Evolutionary conservation across 2,113 vertebrate genomes (phyloP).

Genomic region (Maccullochella peelii): DNA sequence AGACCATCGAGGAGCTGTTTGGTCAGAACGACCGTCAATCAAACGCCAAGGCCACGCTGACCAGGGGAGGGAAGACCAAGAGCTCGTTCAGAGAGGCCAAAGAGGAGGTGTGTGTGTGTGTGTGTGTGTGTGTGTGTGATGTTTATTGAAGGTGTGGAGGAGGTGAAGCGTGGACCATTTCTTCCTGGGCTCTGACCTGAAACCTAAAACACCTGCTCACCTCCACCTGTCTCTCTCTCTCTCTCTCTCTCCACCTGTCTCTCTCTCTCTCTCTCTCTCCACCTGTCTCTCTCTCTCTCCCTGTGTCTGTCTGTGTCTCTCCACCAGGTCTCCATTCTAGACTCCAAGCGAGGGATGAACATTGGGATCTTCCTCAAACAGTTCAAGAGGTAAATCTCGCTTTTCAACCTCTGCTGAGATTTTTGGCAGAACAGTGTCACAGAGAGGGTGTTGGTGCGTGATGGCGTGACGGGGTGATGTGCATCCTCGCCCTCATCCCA

Average conservation of each 20-base stretch:
- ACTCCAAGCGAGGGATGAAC: constrained; percentile 94
- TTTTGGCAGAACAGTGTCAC: too few species aligned
- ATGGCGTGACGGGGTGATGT: constrained; percentile 28
- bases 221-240: neutral
- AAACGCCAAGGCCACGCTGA: neutral
- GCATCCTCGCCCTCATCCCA: constrained; percentile 47
- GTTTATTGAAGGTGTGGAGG: constrained; percentile 42
- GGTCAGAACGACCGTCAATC: constrained; percentile 85
- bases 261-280: neutral
- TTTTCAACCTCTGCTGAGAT: neutral
- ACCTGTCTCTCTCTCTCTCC: neutral
- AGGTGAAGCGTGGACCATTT: constrained; percentile 36
- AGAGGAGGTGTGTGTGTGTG: constrained; percentile 82
- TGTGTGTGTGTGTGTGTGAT: constrained; percentile 13
- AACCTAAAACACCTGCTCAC: neutral
- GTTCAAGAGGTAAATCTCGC: constrained; percentile 90
- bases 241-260: neutral
- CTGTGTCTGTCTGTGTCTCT: neutral
- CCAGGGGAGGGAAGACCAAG: constrained; percentile 62
- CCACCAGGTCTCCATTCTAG: constrained; percentile 89
- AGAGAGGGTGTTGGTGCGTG: neutral
- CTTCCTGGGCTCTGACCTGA: constrained; percentile 16
- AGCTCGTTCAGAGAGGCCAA: constrained; percentile 86
- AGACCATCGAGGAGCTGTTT: constrained; percentile 93
- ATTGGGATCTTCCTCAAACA: constrained; percentile 96